A percentile compares a stretch with the other conserved stretches of the same genome.
These are phyloP conservation scores for Hemicordylus capensis DNA, from an alignment of 2,113 vertebrate species.

Conservation along the genomic window DNA sequence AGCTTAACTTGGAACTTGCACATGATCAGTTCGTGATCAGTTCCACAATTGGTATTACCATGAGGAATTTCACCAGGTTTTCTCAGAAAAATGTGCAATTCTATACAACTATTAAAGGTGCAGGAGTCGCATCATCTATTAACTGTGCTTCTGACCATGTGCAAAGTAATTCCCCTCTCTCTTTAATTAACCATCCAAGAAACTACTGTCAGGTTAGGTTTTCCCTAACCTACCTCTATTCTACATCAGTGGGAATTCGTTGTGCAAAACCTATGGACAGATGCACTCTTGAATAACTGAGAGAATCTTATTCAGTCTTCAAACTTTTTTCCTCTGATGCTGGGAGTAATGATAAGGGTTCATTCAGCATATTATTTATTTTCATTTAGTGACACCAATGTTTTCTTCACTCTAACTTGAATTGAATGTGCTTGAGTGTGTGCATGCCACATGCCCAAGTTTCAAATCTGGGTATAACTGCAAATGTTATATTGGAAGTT, in stretches of 20 bases:
- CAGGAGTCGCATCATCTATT: neutral
- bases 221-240: neutral
- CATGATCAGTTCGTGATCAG: too few relatives aligned
- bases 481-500: neutral
- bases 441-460: neutral
- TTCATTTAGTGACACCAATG: neutral
- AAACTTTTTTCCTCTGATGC: neutral
- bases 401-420: neutral
- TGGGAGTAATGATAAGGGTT: neutral
- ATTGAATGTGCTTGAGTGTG: neutral
- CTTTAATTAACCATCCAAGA: neutral
- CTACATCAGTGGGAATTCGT: neutral
- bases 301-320: neutral
- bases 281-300: neutral
- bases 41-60: too few relatives aligned
- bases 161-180: neutral
- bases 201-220: neutral
- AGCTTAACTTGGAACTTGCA: too few relatives aligned
- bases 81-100: neutral
- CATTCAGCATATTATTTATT: too few relatives aligned
- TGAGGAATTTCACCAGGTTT: neutral
- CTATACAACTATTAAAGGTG: neutral
- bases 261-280: neutral
- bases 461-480: neutral
- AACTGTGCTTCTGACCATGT: neutral